A percentile compares a stretch with the other conserved stretches of the same genome.
phyloP scores from a whole-genome alignment of 1,140 invertebrate genomes.

The Cotesia vestalis region DNA sequence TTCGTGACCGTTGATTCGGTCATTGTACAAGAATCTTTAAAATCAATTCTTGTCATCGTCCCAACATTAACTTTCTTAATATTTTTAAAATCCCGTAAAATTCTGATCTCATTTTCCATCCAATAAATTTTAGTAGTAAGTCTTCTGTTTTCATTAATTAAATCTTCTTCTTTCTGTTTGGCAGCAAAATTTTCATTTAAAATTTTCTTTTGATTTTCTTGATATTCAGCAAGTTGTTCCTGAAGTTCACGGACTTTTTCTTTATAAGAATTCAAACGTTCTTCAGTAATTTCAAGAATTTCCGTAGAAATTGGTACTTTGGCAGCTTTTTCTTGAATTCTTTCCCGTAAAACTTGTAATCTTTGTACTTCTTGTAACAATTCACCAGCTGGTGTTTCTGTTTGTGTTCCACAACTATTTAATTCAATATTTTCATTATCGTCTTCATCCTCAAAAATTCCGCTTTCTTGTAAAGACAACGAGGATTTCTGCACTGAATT shows the following conservation, averaged over 20 bases:
- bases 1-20: too few species aligned
- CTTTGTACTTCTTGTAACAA: slow-evolving; percentile 59
- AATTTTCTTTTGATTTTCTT: slow-evolving; percentile 43
- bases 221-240: slow-evolving; percentile 43
- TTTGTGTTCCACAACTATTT: slow-evolving; percentile 57
- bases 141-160: slow-evolving; percentile 54
- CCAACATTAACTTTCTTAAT: slow-evolving; percentile 9
- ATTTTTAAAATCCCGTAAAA: slow-evolving; percentile 27
- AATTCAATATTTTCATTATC: slow-evolving; percentile 46
- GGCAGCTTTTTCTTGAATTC: slow-evolving; percentile 56
- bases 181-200: slow-evolving; percentile 41
- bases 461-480: slow-evolving; percentile 65
- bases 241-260: slow-evolving; percentile 54
- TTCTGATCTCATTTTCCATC: slow-evolving; percentile 46
- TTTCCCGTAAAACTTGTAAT: slow-evolving; percentile 55
- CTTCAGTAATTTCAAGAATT: slow-evolving; percentile 36
- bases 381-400: slow-evolving; percentile 57
- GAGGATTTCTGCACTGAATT: slow-evolving; percentile 50
- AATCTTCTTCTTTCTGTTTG: slow-evolving; percentile 52
- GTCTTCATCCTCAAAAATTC: slow-evolving; percentile 64
- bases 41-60: slow-evolving; percentile 37
- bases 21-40: too few species aligned
- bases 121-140: slow-evolving; percentile 49
- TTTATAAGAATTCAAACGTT: slow-evolving; percentile 38
- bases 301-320: slow-evolving; percentile 46